These are phyloP conservation scores for Epizoanthus stellaris DNA, from an alignment of 92 coral and sea anemone genomes.

Conservation along the genomic window DNA sequence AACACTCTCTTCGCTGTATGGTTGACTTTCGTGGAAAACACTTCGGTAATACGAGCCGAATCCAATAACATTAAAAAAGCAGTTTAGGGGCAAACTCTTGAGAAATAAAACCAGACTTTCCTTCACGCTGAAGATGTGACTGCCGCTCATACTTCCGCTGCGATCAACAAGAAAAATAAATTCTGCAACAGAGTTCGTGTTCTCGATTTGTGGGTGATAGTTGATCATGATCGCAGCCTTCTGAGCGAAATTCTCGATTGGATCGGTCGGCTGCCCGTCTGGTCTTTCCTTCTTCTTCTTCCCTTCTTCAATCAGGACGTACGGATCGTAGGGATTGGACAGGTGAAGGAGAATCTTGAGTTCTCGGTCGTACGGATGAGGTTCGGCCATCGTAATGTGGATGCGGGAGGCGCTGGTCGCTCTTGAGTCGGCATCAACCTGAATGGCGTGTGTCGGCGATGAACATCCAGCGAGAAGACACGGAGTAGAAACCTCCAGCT, in stretches of 20 bases:
- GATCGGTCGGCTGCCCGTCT: slow-evolving; percentile 26
- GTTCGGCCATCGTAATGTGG: slow-evolving; percentile 91
- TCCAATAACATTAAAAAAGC: slow-evolving; percentile 82
- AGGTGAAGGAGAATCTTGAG: slow-evolving; percentile 84
- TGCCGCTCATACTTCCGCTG: slow-evolving; percentile 98
- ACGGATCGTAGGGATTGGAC: slow-evolving; percentile 87
- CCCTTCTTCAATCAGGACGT: slow-evolving; percentile 92
- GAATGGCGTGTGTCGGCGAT: slow-evolving; percentile 95
- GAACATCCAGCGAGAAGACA: slow-evolving; percentile 96
- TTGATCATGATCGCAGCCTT: slow-evolving; percentile 88
- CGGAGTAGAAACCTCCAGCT: slow-evolving; percentile 85
- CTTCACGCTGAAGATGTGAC: slow-evolving; percentile 91
- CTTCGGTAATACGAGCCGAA: slow-evolving; percentile 94
- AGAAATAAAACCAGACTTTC: slow-evolving; percentile 85
- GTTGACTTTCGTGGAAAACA: slow-evolving; percentile 83
- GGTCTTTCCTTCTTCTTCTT: slow-evolving; percentile 53
- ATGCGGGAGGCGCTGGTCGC: slow-evolving; percentile 90
- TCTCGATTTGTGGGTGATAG: slow-evolving; percentile 76
- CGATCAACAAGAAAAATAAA: slow-evolving; percentile 94
- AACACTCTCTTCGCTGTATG: slow-evolving; percentile 69
- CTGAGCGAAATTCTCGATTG: slow-evolving; percentile 72
- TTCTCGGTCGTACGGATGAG: slow-evolving; percentile 87
- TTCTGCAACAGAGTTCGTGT: slow-evolving; percentile 59
- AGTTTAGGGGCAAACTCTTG: slow-evolving; percentile 87
- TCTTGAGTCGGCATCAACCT: slow-evolving; percentile 93